These are phyloP conservation scores for Cyrtorhinus lividipennis DNA, from an alignment of 1,140 invertebrate species.

Conservation along the genomic window DNA sequence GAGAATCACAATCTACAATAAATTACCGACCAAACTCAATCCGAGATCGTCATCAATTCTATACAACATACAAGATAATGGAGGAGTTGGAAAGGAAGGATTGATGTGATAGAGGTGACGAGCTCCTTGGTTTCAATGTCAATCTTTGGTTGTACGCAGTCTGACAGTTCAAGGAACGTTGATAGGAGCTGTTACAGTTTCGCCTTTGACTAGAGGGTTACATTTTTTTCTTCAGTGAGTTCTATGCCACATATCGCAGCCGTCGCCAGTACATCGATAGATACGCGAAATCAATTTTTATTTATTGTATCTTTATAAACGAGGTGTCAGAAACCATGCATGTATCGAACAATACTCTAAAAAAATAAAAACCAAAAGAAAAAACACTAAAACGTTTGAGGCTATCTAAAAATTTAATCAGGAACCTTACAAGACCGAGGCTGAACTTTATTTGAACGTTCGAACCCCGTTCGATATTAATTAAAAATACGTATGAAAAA, in stretches of 20 bases:
- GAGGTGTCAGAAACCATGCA: neutral
- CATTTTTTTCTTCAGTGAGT: neutral
- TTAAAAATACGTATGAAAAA: too few relatives aligned
- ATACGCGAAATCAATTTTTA: neutral
- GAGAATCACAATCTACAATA: neutral
- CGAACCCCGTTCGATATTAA: too few relatives aligned
- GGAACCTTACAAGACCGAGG: too few relatives aligned
- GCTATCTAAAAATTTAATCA: neutral
- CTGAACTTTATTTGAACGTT: too few relatives aligned
- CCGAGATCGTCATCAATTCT: neutral
- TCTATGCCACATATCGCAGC: neutral
- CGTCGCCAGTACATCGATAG: neutral
- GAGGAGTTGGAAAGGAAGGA: neutral
- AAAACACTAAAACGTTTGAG: neutral
- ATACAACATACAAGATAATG: neutral
- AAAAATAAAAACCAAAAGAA: neutral
- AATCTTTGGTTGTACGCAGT: slow-evolving; percentile 4
- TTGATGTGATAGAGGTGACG: too few relatives aligned
- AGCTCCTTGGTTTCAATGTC: neutral
- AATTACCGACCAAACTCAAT: neutral
- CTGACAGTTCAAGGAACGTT: neutral
- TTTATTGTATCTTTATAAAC: neutral
- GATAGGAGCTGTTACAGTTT: neutral
- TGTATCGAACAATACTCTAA: neutral
- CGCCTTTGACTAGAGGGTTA: slow-evolving; percentile 3